A percentile compares a stretch with the other conserved stretches of the same genome.
Conservation (phyloP, 2,797 vertebrate genomes). For the Lagodon rhomboides region DNA sequence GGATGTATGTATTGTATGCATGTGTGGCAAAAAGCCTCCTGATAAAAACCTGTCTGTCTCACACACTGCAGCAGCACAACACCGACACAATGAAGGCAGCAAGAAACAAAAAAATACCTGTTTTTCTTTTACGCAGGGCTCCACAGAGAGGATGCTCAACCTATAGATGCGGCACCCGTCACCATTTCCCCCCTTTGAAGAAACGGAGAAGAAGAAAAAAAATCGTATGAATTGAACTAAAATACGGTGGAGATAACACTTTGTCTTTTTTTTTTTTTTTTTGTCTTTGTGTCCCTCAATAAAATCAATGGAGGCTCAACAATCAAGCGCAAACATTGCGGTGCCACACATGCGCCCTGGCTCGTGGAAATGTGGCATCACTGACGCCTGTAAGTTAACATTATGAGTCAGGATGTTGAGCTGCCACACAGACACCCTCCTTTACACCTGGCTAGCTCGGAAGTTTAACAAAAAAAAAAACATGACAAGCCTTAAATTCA, state of each 20-base stretch:
- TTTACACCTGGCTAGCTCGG: neutral
- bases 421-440: neutral
- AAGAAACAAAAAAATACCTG: slow-evolving; percentile 63
- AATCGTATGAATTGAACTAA: slow-evolving; percentile 18
- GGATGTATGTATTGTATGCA: neutral
- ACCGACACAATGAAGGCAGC: slow-evolving; percentile 54
- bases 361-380: slow-evolving; percentile 31
- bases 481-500: neutral
- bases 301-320: slow-evolving; percentile 54
- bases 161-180: slow-evolving; percentile 64
- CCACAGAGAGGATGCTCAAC: slow-evolving; percentile 64
- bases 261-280: neutral
- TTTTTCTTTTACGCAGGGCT: slow-evolving; percentile 62
- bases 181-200: slow-evolving; percentile 58
- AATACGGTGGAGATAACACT: slow-evolving; percentile 4
- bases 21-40: slow-evolving; percentile 15
- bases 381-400: slow-evolving; percentile 45
- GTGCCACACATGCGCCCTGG: slow-evolving; percentile 55
- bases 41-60: slow-evolving; percentile 31
- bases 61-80: slow-evolving; percentile 66
- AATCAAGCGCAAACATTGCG: slow-evolving; percentile 46
- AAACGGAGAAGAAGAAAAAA: slow-evolving; percentile 21
- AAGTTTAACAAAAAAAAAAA: slow-evolving; percentile 30
- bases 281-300: neutral
- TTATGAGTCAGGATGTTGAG: neutral